Evolutionary conservation across 1,140 invertebrate species (phyloP).

Genomic region (Lutraria rhynchaena): DNA sequence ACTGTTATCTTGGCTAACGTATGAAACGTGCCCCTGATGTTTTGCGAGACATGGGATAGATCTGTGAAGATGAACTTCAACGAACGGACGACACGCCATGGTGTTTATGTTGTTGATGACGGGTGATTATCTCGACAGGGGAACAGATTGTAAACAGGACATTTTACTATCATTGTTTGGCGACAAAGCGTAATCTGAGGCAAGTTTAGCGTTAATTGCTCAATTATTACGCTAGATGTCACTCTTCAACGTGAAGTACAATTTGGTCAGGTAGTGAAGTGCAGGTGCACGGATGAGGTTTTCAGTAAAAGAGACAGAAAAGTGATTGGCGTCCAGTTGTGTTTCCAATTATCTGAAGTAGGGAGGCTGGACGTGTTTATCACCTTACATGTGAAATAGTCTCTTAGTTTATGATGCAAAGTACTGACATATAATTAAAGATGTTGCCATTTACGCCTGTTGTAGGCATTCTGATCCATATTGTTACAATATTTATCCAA

Average conservation of each 20-base stretch:
- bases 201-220: constrained; percentile 33
- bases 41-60: too few relatives aligned
- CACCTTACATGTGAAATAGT: too few relatives aligned
- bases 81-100: not conserved
- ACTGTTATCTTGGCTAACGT: too few relatives aligned
- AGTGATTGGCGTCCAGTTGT: constrained; percentile 26
- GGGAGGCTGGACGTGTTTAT: too few relatives aligned
- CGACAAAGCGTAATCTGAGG: constrained; percentile 11
- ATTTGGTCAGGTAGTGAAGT: not conserved
- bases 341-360: not conserved
- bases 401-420: too few relatives aligned
- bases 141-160: constrained; percentile 31
- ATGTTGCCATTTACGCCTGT: too few relatives aligned
- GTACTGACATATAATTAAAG: too few relatives aligned
- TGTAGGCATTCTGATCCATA: too few relatives aligned
- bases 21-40: too few relatives aligned
- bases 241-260: constrained; percentile 18
- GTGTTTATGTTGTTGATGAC: constrained; percentile 36
- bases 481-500: too few relatives aligned
- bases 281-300: constrained; percentile 12
- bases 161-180: not conserved
- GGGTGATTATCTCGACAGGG: constrained; percentile 33
- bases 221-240: constrained; percentile 50
- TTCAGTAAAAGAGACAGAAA: constrained; percentile 3
- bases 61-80: too few relatives aligned